A percentile compares a stretch with the other conserved stretches of the same genome.
These are phyloP conservation scores for Eretmochelys imbricata DNA, from an alignment of 2,113 vertebrate species.

Conservation along the genomic window DNA sequence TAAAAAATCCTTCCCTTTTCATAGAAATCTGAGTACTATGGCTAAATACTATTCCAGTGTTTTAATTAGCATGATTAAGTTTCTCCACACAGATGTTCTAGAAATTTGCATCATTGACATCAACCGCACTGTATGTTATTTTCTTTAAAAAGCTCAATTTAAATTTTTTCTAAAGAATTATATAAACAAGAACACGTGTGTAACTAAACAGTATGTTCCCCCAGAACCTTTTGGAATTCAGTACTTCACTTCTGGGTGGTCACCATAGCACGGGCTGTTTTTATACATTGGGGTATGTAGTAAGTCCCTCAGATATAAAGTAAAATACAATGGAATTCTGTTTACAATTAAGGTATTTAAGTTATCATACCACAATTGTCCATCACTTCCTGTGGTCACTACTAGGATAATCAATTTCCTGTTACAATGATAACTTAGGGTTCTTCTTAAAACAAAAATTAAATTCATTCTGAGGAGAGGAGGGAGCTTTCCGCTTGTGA, in stretches of 20 bases:
- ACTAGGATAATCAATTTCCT: not conserved
- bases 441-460: not conserved
- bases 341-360: constrained; percentile 56
- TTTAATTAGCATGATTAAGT: constrained; percentile 24
- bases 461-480: not conserved
- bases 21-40: not conserved
- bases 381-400: constrained; percentile 23
- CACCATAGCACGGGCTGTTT: constrained; percentile 49
- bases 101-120: constrained; percentile 62
- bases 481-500: not conserved
- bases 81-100: constrained; percentile 63
- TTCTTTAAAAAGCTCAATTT: constrained; percentile 59
- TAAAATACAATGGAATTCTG: constrained; percentile 54
- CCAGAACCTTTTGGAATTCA: constrained; percentile 43
- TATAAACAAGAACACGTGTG: constrained; percentile 78
- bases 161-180: constrained; percentile 55
- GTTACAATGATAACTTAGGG: not conserved
- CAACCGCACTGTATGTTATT: constrained; percentile 55
- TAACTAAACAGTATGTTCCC: constrained; percentile 42
- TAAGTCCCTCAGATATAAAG: constrained; percentile 40
- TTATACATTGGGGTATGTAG: constrained; percentile 28
- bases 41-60: not conserved
- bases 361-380: not conserved
- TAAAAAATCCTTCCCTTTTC: not conserved
- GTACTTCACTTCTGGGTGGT: constrained; percentile 78